Percentiles rank a stretch among this genome's conserved stretches.
Conservation (phyloP, 2,888 invertebrate species). For the Tridacna gigas region DNA sequence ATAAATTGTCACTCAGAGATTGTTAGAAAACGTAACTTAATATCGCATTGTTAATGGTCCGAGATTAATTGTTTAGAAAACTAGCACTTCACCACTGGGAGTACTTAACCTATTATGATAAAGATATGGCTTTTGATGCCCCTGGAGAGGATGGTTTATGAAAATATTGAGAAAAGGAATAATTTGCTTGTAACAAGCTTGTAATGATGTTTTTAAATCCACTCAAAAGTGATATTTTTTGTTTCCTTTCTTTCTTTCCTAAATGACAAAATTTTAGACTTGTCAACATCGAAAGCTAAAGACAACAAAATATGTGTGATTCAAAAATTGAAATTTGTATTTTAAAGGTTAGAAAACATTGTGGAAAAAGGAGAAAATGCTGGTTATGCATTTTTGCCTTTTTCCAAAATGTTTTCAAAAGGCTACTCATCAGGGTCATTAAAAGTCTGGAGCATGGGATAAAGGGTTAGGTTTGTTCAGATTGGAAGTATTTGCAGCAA, state of each 20-base stretch:
- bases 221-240: too few relatives aligned
- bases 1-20: slow-evolving; percentile 23
- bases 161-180: background rate
- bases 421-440: too few relatives aligned
- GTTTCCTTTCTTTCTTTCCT: background rate
- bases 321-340: too few relatives aligned
- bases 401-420: background rate
- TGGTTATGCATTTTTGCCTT: slow-evolving; percentile 1
- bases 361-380: slow-evolving; percentile 3
- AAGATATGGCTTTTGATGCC: background rate
- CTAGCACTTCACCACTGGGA: slow-evolving; percentile 17
- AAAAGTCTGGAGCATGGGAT: too few relatives aligned
- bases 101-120: slow-evolving; percentile 4
- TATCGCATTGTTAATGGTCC: slow-evolving; percentile 23
- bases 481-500: too few relatives aligned
- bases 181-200: background rate
- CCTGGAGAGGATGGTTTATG: background rate
- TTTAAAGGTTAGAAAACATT: background rate
- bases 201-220: background rate
- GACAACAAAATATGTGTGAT: too few relatives aligned
- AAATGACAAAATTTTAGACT: background rate
- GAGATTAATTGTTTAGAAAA: slow-evolving; percentile 29
- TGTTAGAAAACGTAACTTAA: slow-evolving; percentile 28
- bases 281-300: background rate
- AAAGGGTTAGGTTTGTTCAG: too few relatives aligned